phyloP scores from a whole-genome alignment of 1,140 invertebrate species.

The Stenopsyche tienmushanensis region DNA sequence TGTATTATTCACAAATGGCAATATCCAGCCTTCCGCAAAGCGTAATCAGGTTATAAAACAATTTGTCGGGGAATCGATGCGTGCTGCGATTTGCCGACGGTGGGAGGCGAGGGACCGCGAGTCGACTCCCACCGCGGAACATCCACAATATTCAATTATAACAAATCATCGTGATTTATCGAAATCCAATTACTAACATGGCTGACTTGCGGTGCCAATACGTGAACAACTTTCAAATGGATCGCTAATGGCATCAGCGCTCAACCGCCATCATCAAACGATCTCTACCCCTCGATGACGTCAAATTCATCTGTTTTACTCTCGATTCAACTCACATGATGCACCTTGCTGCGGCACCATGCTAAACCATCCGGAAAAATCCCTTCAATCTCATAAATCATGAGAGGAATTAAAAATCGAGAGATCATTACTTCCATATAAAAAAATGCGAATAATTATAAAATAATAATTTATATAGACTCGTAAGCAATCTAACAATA shows the following conservation, averaged over 20 bases:
- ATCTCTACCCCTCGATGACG: too few species aligned
- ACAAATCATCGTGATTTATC: constrained; percentile 38
- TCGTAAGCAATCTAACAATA: too few species aligned
- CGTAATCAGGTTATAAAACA: constrained; percentile 43
- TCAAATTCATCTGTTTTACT: too few species aligned
- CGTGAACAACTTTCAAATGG: constrained; percentile 2
- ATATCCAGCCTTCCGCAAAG: constrained; percentile 31
- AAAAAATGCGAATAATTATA: too few species aligned
- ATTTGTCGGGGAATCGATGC: constrained; percentile 41
- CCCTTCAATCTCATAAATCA: too few species aligned
- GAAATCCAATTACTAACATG: constrained; percentile 12
- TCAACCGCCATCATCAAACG: too few species aligned
- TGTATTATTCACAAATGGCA: constrained; percentile 24
- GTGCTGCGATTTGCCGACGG: constrained; percentile 25
- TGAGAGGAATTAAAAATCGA: too few species aligned
- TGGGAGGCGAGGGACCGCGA: constrained; percentile 9
- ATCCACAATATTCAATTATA: constrained; percentile 40
- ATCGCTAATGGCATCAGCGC: constrained; percentile 15
- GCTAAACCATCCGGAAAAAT: too few species aligned
- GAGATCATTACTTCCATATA: too few species aligned
- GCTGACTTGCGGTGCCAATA: constrained; percentile 22
- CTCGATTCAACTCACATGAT: too few species aligned
- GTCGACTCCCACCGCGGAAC: constrained; percentile 6
- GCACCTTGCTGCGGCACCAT: too few species aligned
- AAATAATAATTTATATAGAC: too few species aligned